Conservation (phyloP, 2,113 vertebrate genomes). For the Riparia riparia region DNA sequence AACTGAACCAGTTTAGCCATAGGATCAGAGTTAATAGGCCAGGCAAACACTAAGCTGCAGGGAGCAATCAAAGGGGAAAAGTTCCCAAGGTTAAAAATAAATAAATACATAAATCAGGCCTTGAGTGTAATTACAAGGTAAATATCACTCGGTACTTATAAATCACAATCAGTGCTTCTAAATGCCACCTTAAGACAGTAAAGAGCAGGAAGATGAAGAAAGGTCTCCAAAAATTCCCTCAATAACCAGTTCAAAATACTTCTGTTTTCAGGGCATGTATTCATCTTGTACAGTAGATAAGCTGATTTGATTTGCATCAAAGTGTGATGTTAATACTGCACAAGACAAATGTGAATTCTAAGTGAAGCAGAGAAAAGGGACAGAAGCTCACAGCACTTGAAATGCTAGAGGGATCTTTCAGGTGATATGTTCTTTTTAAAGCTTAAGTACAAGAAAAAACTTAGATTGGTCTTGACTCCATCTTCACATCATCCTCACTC, state of each 20-base stretch:
- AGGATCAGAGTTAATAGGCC: neutral
- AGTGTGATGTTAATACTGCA: neutral
- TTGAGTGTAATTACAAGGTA: neutral
- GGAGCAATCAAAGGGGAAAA: neutral
- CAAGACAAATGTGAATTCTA: neutral
- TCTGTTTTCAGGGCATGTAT: neutral
- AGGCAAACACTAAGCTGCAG: neutral
- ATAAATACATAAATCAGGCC: neutral
- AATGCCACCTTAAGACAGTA: neutral
- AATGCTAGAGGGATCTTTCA: neutral
- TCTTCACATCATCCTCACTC: neutral
- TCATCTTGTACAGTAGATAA: neutral
- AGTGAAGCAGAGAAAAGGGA: neutral
- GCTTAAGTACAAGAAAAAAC: neutral
- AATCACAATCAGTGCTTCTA: neutral
- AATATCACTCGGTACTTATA: neutral
- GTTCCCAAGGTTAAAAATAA: neutral
- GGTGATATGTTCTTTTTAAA: neutral
- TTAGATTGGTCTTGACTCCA: neutral
- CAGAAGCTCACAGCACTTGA: neutral
- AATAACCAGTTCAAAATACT: neutral
- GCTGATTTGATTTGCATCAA: neutral
- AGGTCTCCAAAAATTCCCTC: neutral
- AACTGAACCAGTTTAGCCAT: neutral
- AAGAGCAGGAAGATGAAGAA: neutral